Conservation (phyloP, 2,797 vertebrate genomes). For the Sebastes diploproa region DNA sequence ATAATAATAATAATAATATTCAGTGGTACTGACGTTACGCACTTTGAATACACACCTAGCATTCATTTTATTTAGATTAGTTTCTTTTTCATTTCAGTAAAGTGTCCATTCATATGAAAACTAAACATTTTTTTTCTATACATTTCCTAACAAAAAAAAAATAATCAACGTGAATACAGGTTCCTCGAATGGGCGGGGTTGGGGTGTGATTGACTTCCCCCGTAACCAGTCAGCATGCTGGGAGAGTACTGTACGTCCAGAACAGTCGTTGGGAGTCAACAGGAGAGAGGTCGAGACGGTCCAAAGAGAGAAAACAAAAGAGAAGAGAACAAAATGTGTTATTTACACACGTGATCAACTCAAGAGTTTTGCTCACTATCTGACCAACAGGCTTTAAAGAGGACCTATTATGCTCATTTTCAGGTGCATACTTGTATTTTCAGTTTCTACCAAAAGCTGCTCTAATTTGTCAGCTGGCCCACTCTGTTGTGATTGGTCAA, state of each 20-base stretch:
- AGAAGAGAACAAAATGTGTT: slow-evolving; percentile 43
- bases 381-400: not conserved
- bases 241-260: slow-evolving; percentile 84
- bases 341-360: slow-evolving; percentile 33
- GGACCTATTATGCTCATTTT: too few species aligned
- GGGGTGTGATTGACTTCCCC: slow-evolving; percentile 85
- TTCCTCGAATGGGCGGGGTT: slow-evolving; percentile 85
- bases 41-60: slow-evolving; percentile 78
- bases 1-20: slow-evolving; percentile 31
- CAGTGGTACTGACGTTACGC: slow-evolving; percentile 77
- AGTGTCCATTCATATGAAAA: slow-evolving; percentile 88
- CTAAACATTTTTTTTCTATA: slow-evolving; percentile 82
- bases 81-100: slow-evolving; percentile 79
- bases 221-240: slow-evolving; percentile 89
- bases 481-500: too few species aligned
- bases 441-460: too few species aligned
- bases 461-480: too few species aligned
- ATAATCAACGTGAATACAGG: slow-evolving; percentile 84
- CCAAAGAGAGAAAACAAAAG: slow-evolving; percentile 46
- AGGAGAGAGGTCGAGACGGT: slow-evolving; percentile 37
- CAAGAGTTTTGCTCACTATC: slow-evolving; percentile 16
- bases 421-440: too few species aligned
- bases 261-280: slow-evolving; percentile 18
- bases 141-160: slow-evolving; percentile 79
- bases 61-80: slow-evolving; percentile 79